phyloP scores from a whole-genome alignment of 2,797 vertebrate genomes.

The Apogon hyalosoma region DNA sequence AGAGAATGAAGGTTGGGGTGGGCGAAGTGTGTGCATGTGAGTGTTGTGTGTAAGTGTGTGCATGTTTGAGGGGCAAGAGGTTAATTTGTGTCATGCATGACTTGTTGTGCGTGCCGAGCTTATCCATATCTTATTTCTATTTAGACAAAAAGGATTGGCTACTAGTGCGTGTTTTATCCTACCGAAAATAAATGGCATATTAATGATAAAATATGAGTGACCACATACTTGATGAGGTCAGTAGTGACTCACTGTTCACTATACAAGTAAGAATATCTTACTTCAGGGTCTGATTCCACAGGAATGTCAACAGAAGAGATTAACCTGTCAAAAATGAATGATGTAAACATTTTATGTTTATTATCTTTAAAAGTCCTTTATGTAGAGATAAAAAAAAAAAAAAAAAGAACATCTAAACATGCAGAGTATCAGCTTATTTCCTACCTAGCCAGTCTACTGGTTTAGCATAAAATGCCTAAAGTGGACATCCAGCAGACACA shows the following conservation, averaged over 20 bases:
- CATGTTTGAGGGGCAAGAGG: slow-evolving; percentile 53
- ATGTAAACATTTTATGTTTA: too few species aligned
- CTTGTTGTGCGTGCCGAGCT: slow-evolving; percentile 76
- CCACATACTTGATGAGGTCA: neutral
- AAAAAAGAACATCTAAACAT: too few species aligned
- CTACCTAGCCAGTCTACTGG: too few species aligned
- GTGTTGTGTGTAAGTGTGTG: neutral
- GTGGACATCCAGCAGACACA: too few species aligned
- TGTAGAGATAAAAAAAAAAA: too few species aligned
- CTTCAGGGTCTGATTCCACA: too few species aligned
- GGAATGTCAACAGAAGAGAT: too few species aligned
- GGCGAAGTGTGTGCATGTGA: slow-evolving; percentile 35
- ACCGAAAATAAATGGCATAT: slow-evolving; percentile 2
- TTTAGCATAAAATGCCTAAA: too few species aligned
- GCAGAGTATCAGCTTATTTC: too few species aligned
- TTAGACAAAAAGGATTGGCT: slow-evolving; percentile 30
- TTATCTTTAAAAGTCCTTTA: too few species aligned
- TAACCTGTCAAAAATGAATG: too few species aligned
- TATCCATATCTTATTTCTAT: slow-evolving; percentile 74
- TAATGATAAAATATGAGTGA: neutral
- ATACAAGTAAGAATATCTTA: neutral
- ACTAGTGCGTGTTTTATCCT: slow-evolving; percentile 25
- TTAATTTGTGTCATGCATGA: slow-evolving; percentile 76
- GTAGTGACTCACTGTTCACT: neutral
- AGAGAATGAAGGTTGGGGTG: slow-evolving; percentile 53